A percentile compares a stretch with the other conserved stretches of the same genome.
Evolutionary conservation across 2,113 vertebrate genomes (phyloP).

Genomic region (Tragelaphus scriptus): DNA sequence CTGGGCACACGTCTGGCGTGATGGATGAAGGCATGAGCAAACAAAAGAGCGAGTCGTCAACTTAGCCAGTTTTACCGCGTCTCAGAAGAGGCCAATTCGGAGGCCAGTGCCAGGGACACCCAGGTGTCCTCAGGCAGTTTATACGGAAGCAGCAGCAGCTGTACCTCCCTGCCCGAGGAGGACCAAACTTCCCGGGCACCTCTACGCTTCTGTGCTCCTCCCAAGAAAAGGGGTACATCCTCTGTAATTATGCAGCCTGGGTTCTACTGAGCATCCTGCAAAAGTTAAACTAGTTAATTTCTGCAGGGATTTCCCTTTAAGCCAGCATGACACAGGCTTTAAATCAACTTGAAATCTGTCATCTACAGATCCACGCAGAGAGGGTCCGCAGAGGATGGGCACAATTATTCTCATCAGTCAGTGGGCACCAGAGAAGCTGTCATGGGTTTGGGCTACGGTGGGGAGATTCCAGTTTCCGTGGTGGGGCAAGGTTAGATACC

Average conservation of each 20-base stretch:
- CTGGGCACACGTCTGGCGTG: background rate
- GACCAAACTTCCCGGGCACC: fast-evolving
- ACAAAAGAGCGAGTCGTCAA: background rate
- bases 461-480: background rate
- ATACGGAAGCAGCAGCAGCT: fast-evolving
- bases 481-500: background rate
- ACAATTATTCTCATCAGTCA: conserved; percentile 50
- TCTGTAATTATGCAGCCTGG: background rate
- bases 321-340: conserved; percentile 60
- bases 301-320: conserved; percentile 39
- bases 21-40: background rate
- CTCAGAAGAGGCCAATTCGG: fast-evolving
- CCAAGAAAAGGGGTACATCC: fast-evolving
- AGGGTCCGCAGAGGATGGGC: conserved; percentile 1
- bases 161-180: background rate
- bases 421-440: background rate
- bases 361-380: conserved; percentile 40
- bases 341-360: conserved; percentile 68
- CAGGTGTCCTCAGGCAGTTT: background rate
- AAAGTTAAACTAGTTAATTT: conserved; percentile 48
- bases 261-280: background rate
- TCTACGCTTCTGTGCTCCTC: background rate
- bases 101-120: fast-evolving
- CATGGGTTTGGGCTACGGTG: background rate
- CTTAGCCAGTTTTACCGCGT: fast-evolving